A percentile compares a stretch with the other conserved stretches of the same genome.
These are phyloP conservation scores for Lytechinus pictus DNA, from an alignment of 35 echinoderm and acorn worm species.

Conservation along the genomic window DNA sequence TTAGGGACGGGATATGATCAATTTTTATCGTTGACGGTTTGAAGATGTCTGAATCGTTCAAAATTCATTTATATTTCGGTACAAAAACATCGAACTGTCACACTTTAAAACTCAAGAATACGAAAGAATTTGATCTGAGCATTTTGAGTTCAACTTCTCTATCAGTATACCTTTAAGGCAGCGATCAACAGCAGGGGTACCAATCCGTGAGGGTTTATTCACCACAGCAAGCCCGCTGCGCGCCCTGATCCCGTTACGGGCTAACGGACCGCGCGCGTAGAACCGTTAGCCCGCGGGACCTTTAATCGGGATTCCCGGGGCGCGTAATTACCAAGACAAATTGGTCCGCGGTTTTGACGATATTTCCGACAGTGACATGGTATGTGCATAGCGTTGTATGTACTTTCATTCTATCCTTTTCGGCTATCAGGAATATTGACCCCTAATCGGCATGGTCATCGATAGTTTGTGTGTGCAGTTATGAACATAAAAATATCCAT, in stretches of 20 bases:
- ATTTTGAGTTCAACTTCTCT: not conserved
- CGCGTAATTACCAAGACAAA: slow-evolving; percentile 38
- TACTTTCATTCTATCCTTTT: not conserved
- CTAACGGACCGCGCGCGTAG: slow-evolving; percentile 28
- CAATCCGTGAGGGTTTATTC: not conserved
- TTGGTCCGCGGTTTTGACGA: slow-evolving; percentile 26
- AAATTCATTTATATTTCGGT: too few relatives aligned
- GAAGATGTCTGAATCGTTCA: too few relatives aligned
- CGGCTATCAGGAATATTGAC: not conserved
- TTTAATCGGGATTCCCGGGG: not conserved
- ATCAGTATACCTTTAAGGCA: not conserved
- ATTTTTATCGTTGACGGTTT: too few relatives aligned
- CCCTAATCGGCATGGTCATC: not conserved
- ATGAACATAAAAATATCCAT: too few relatives aligned
- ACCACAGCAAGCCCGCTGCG: slow-evolving; percentile 1
- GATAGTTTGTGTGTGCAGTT: not conserved
- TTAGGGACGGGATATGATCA: too few relatives aligned
- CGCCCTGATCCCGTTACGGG: not conserved
- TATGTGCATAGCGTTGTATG: not conserved
- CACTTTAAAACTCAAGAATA: not conserved
- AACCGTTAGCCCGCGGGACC: slow-evolving; percentile 17
- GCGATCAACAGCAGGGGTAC: not conserved
- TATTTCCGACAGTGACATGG: not conserved
- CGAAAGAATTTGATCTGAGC: not conserved
- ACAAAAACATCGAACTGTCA: not conserved